These are phyloP conservation scores for Eilema griseolum DNA, from an alignment of 2,888 invertebrate genomes.

Conservation along the genomic window DNA sequence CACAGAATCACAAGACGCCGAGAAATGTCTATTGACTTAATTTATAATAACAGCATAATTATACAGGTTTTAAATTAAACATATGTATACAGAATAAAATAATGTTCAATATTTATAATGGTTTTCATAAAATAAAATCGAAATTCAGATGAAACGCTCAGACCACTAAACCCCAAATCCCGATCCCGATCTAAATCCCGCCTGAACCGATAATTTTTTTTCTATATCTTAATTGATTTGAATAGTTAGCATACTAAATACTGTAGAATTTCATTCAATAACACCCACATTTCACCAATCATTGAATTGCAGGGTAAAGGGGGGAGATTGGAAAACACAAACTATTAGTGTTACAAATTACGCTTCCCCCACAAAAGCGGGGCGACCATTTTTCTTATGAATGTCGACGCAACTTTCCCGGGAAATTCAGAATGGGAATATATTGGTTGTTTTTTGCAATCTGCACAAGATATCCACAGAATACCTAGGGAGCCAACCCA, in stretches of 20 bases:
- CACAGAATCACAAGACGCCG: neutral
- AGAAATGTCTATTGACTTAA: neutral
- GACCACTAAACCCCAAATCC: too few species aligned
- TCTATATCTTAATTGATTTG: too few species aligned
- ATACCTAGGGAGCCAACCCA: too few species aligned
- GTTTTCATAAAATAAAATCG: too few species aligned
- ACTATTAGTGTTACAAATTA: constrained; percentile 68
- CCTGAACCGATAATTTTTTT: too few species aligned
- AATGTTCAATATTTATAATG: too few species aligned
- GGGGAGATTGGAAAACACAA: constrained; percentile 58
- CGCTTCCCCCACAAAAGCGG: constrained; percentile 54
- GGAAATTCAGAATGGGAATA: constrained; percentile 23
- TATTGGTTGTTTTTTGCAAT: constrained; percentile 13
- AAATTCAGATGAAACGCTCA: too few species aligned
- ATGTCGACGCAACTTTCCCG: constrained; percentile 42
- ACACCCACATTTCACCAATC: too few species aligned
- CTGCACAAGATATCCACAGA: constrained; percentile 4
- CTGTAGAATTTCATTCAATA: too few species aligned
- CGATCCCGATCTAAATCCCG: too few species aligned
- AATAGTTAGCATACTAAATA: too few species aligned
- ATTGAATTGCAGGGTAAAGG: neutral
- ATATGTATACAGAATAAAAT: too few species aligned
- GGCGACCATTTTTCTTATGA: constrained; percentile 45
- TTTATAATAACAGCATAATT: neutral
- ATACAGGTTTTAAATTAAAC: neutral